Percentiles rank a stretch among this genome's conserved stretches.
These are phyloP conservation scores for Sylvilagus bachmani DNA, from an alignment of 2,113 vertebrate genomes.

Conservation along the genomic window DNA sequence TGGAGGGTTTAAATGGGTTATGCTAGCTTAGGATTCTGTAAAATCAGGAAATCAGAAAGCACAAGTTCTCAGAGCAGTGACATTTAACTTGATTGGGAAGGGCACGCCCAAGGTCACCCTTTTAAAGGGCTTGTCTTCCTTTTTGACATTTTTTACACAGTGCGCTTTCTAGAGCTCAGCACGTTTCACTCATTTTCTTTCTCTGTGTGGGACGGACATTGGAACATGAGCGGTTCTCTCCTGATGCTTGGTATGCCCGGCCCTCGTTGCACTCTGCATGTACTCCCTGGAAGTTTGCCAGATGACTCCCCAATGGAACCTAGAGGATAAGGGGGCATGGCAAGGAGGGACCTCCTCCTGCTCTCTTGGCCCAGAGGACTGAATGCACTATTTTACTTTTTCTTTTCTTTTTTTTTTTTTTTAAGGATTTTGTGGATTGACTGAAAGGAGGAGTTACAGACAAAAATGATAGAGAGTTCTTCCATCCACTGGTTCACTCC, in stretches of 20 bases:
- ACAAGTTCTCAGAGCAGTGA: conserved; percentile 75
- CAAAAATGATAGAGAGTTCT: no score
- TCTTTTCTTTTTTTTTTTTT: neutral
- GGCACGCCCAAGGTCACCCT: conserved; percentile 81
- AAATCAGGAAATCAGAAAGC: conserved; percentile 83
- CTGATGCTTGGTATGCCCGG: neutral
- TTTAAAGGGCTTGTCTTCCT: conserved; percentile 74
- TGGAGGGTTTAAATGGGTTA: conserved; percentile 76
- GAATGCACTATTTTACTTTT: neutral
- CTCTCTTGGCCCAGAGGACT: neutral
- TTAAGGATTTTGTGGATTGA: no score
- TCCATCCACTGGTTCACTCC: no score
- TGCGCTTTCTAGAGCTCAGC: conserved; percentile 61
- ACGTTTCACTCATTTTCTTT: conserved; percentile 59
- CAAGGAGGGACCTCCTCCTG: neutral
- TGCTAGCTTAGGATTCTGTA: conserved; percentile 81
- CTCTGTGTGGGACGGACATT: conserved; percentile 63
- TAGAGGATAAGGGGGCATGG: neutral
- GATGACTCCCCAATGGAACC: neutral
- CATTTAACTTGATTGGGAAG: conserved; percentile 77
- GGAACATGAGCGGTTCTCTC: neutral
- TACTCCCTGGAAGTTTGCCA: neutral
- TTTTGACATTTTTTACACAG: conserved; percentile 45
- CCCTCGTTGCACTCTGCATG: neutral
- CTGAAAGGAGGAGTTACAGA: no score